Base-by-base conservation (phyloP, 37 sponge, comb jelly and placozoan species). In the Amphimedon queenslandica region DNA sequence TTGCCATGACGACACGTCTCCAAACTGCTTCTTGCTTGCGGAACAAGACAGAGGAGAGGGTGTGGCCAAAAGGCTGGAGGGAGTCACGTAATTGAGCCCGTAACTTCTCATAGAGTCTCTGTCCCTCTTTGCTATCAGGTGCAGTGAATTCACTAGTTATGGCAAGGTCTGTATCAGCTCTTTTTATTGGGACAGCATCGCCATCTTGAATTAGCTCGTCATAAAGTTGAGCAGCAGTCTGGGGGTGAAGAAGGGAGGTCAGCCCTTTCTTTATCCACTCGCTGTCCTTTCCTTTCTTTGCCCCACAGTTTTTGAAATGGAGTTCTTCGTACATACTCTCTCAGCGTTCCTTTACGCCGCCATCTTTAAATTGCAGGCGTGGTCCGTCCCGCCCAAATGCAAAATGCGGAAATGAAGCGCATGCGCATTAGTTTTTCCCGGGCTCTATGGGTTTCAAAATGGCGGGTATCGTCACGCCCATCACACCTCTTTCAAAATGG, bases 1-100 rank as follows among this genome's bases (percentile, higher is more conserved):
- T 43, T 1, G 80, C 64, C 2, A 16, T 3, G 18, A 86, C 8
- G 1, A 86, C 73, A 40, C 67, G 34, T 32, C 55, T 20, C 84
- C 77, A 84, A 23, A 84, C 73, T 30, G 35, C 16, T 2, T 33
- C 8, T 57, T 55, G 69, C 36, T 66, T 42, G 32, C 40, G 16
- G 11, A 58, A 10, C 4, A 84, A 21, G 0, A 77, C n/a, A 1
- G 71, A 13, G 6, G 77, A 77, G 1, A 78, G 84, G 0, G 68
- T 84, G 39, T 25, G 61, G 27, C 61, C 61, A 11, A 60, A n/a
- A 25, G 61, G 61, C 21, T n/a, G 61, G 5, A 60, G 5, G 5
- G 61, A 11, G 28, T 60, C 61, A 6, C 61, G 5, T 60, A n/a
- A 25, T 25, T 25, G 5, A 6, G 8, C 27, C 28, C 61, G 5